These are phyloP conservation scores for Psettodes erumei DNA, from an alignment of 2,113 vertebrate species.

Conservation along the genomic window DNA sequence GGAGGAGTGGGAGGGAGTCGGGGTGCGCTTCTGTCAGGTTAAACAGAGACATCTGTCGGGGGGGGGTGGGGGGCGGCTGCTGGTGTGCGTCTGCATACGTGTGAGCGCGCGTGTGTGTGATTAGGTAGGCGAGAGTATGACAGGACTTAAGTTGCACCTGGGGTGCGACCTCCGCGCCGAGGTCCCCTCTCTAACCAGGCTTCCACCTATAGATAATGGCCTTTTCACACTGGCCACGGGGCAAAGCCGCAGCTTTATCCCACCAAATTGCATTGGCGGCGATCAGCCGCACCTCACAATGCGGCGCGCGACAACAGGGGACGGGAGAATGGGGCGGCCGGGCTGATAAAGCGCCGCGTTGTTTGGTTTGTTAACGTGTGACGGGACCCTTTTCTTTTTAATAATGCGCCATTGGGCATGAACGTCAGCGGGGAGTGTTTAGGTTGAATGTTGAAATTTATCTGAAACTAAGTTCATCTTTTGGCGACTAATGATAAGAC, in stretches of 20 bases:
- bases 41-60: slow-evolving; percentile 83
- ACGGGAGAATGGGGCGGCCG: slow-evolving; percentile 1
- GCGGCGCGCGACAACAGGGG: slow-evolving; percentile 2
- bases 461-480: neutral
- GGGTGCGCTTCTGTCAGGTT: slow-evolving; percentile 80
- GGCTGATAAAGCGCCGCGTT: neutral
- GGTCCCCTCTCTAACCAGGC: slow-evolving; percentile 59
- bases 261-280: slow-evolving; percentile 17
- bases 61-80: slow-evolving; percentile 74
- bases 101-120: slow-evolving; percentile 52
- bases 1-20: slow-evolving; percentile 63
- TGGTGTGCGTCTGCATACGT: slow-evolving; percentile 47
- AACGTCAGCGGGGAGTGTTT: neutral
- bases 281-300: slow-evolving; percentile 12
- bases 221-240: slow-evolving; percentile 54
- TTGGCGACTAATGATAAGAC: too few relatives aligned
- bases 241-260: slow-evolving; percentile 36
- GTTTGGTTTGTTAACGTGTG: slow-evolving; percentile 10
- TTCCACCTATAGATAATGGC: slow-evolving; percentile 56
- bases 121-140: slow-evolving; percentile 61
- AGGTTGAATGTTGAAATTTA: neutral
- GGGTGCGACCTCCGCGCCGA: slow-evolving; percentile 62
- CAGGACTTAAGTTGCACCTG: slow-evolving; percentile 72
- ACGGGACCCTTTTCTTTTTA: neutral
- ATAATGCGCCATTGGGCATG: neutral